A percentile compares a stretch with the other conserved stretches of the same genome.
Evolutionary conservation across 2,888 invertebrate genomes (phyloP).

Genomic region (Microplitis deprimator): DNA sequence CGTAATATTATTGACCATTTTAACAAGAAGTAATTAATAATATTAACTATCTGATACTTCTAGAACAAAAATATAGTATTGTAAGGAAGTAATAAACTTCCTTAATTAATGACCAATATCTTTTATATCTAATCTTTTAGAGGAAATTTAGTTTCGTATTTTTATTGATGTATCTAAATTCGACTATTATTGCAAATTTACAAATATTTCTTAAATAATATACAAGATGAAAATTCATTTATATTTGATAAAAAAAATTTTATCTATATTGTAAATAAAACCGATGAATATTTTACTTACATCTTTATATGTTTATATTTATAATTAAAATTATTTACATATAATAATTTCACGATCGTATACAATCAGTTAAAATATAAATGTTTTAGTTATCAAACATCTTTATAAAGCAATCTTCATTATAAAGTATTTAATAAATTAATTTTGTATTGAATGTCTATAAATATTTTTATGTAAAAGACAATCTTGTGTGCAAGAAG

Average conservation of each 20-base stretch:
- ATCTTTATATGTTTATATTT: background rate
- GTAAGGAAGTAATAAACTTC: too few relatives aligned
- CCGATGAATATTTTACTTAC: background rate
- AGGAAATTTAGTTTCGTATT: background rate
- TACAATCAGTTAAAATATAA: background rate
- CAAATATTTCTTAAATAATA: background rate
- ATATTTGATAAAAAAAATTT: background rate
- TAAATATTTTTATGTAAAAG: background rate
- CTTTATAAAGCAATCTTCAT: background rate
- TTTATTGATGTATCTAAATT: background rate
- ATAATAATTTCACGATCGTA: background rate
- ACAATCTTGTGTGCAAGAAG: background rate
- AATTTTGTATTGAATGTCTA: background rate
- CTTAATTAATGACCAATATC: too few relatives aligned
- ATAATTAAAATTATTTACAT: background rate
- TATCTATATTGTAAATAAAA: background rate
- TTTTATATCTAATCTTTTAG: background rate
- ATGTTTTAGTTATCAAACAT: background rate
- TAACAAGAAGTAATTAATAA: slow-evolving; percentile 1
- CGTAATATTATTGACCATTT: background rate
- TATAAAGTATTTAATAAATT: background rate
- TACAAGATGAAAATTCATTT: background rate
- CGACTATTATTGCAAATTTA: background rate
- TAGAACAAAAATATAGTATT: too few relatives aligned
- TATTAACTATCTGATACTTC: slow-evolving; percentile 25